A percentile compares a stretch with the other conserved stretches of the same genome.
Evolutionary conservation across 1,140 invertebrate species (phyloP).

Genomic region (Formica selysi): DNA sequence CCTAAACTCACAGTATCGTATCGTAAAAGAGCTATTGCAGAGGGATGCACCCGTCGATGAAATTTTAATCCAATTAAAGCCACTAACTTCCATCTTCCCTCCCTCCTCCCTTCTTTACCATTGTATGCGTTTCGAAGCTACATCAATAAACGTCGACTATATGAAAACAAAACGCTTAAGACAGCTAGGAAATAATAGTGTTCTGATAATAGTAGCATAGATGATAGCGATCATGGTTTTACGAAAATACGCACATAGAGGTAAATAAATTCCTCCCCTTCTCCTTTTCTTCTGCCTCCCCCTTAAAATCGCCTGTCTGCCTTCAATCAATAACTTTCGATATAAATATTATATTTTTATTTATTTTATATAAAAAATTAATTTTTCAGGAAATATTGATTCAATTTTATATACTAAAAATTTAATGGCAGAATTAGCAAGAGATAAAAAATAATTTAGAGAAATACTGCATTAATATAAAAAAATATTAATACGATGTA

Average conservation of each 20-base stretch:
- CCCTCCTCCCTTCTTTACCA: not conserved
- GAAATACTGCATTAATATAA: too few species aligned
- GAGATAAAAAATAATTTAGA: too few species aligned
- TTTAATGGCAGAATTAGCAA: too few species aligned
- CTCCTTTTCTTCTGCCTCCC: too few species aligned
- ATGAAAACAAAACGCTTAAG: slow-evolving; percentile 59
- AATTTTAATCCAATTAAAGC: slow-evolving; percentile 74
- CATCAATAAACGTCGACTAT: slow-evolving; percentile 64
- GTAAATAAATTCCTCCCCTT: slow-evolving; percentile 1
- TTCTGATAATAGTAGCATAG: slow-evolving; percentile 43
- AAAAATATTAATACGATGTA: too few species aligned
- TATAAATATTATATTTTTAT: not conserved
- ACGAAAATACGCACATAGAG: slow-evolving; percentile 8
- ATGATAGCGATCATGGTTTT: slow-evolving; percentile 5
- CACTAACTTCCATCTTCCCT: not conserved
- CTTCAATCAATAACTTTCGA: not conserved
- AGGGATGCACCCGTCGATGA: slow-evolving; percentile 55
- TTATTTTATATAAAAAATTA: not conserved
- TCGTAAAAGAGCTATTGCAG: slow-evolving; percentile 31
- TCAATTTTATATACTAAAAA: too few species aligned
- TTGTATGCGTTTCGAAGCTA: slow-evolving; percentile 47
- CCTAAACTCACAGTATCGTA: not conserved
- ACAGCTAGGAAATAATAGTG: slow-evolving; percentile 55
- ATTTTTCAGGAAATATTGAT: too few species aligned
- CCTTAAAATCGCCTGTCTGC: not conserved